Percentiles rank a stretch among this genome's conserved stretches.
These are phyloP conservation scores for Palythoa caribaeorum DNA, from an alignment of 92 coral and sea anemone genomes.

Conservation along the genomic window DNA sequence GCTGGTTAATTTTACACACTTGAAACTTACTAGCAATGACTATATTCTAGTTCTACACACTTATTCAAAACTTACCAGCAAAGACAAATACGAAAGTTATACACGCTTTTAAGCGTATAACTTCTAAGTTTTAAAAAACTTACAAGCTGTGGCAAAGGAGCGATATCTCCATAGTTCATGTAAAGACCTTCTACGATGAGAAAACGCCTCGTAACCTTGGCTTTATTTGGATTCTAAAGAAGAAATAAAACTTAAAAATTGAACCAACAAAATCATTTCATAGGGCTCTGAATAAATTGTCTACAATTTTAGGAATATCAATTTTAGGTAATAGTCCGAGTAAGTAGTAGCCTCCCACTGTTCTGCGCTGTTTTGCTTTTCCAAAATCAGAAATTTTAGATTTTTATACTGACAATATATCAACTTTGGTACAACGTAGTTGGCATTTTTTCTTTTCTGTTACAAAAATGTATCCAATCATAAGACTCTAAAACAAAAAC, in stretches of 20 bases:
- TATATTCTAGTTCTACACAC: neutral
- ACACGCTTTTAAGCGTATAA: too few species aligned
- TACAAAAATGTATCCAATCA: too few species aligned
- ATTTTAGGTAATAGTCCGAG: too few species aligned
- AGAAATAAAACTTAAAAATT: neutral
- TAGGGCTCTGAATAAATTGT: neutral
- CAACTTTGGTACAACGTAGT: too few species aligned
- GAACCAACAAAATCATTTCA: neutral
- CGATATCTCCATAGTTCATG: conserved; percentile 94
- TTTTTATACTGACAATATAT: too few species aligned
- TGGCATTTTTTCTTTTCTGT: too few species aligned
- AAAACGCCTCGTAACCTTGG: conserved; percentile 94
- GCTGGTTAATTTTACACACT: neutral
- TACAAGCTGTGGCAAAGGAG: conserved; percentile 83
- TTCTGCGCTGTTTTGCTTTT: too few species aligned
- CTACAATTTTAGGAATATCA: too few species aligned
- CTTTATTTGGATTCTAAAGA: conserved; percentile 90
- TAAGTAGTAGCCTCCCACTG: too few species aligned
- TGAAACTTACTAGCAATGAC: conserved; percentile 80
- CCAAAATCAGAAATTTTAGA: too few species aligned
- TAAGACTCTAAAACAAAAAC: too few species aligned
- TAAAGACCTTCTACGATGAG: conserved; percentile 92
- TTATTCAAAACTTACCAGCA: conserved; percentile 67
- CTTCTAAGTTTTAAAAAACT: too few species aligned
- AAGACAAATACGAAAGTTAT: conserved; percentile 50